Evolutionary conservation across 2,888 invertebrate genomes (phyloP).

Genomic region (Anodontia alba): DNA sequence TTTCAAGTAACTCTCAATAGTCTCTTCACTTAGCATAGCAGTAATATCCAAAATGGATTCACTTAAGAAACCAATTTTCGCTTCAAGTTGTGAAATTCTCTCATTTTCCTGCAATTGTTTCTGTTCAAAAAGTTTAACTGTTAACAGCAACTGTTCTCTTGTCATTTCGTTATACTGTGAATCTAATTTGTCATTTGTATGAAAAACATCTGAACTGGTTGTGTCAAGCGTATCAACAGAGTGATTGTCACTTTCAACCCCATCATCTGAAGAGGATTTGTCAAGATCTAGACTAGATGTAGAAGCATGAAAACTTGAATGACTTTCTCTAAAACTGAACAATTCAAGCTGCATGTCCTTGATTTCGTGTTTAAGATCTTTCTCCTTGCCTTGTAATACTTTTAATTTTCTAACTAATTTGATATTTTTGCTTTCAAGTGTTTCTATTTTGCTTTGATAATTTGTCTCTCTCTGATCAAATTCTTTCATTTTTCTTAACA

Average conservation of each 20-base stretch:
- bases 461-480: slow-evolving; percentile 59
- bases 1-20: slow-evolving; percentile 39
- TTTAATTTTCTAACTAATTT: slow-evolving; percentile 57
- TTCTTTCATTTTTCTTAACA: slow-evolving; percentile 60
- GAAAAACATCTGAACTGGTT: slow-evolving; percentile 41
- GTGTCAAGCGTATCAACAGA: slow-evolving; percentile 39
- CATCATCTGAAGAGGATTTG: slow-evolving; percentile 53
- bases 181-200: slow-evolving; percentile 23
- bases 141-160: slow-evolving; percentile 50
- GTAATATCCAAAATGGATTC: slow-evolving; percentile 37
- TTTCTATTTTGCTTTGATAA: slow-evolving; percentile 56
- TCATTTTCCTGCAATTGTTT: slow-evolving; percentile 46
- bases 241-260: slow-evolving; percentile 45
- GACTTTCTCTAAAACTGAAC: slow-evolving; percentile 33
- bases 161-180: slow-evolving; percentile 51
- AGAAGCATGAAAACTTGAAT: slow-evolving; percentile 46
- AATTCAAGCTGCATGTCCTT: slow-evolving; percentile 56
- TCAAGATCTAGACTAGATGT: slow-evolving; percentile 57
- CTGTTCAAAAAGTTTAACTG: slow-evolving; percentile 51
- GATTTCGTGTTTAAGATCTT: slow-evolving; percentile 60
- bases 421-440: slow-evolving; percentile 49
- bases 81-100: slow-evolving; percentile 31
- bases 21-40: slow-evolving; percentile 40
- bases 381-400: slow-evolving; percentile 52
- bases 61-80: slow-evolving; percentile 19